Conservation (phyloP, 2,797 vertebrate genomes). For the Momotus momota region DNA sequence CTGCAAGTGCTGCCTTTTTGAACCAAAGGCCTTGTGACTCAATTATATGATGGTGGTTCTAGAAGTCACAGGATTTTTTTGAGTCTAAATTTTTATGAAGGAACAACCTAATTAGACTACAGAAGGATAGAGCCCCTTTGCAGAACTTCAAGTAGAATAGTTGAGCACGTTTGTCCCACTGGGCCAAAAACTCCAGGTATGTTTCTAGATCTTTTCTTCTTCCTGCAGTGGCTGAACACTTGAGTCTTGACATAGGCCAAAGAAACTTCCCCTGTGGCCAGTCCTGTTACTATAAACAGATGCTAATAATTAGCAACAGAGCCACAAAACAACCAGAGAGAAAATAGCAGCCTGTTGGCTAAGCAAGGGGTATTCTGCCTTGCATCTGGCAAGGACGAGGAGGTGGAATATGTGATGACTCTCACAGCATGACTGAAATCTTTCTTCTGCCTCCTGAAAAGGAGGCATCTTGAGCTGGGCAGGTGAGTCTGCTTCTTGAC, state of each 20-base stretch:
- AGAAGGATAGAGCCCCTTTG: not conserved
- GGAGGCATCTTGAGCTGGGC: not conserved
- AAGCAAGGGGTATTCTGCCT: not conserved
- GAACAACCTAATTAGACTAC: not conserved
- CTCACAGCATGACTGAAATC: not conserved
- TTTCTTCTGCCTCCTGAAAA: not conserved
- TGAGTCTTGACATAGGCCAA: not conserved
- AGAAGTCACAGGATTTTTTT: not conserved
- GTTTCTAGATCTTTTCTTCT: not conserved
- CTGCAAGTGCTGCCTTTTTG: not conserved
- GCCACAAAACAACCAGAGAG: not conserved
- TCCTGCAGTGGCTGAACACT: not conserved
- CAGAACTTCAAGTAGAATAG: not conserved
- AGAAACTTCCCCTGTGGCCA: slow-evolving; percentile 4
- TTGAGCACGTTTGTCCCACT: not conserved
- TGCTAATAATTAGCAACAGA: slow-evolving; percentile 54
- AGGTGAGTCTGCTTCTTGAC: not conserved
- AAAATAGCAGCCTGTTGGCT: slow-evolving; percentile 38
- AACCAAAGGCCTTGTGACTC: not conserved
- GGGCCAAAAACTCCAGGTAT: not conserved
- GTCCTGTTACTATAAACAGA: slow-evolving; percentile 55
- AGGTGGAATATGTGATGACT: not conserved
- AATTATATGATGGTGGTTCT: not conserved
- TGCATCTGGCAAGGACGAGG: not conserved
- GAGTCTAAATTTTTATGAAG: not conserved